Base-by-base conservation (phyloP, 2,888 invertebrate genomes). In the Spatulosminthurus flaviceps region DNA sequence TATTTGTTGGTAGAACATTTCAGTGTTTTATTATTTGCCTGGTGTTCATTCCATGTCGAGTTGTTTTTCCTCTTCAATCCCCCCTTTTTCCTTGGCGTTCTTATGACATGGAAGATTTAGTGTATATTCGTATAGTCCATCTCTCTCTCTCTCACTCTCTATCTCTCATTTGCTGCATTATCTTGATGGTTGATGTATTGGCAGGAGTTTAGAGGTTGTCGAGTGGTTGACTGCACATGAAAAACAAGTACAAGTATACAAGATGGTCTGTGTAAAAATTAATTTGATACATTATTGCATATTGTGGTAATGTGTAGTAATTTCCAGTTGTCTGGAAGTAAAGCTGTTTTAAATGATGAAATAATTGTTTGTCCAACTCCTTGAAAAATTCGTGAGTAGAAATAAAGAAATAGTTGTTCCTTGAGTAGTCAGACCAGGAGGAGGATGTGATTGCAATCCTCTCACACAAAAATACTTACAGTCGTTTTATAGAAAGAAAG, bases 21-120 rank as follows among this genome's bases (percentile, higher is more conserved):
- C 13, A 70, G n/a, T 28, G 41, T 64, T 64, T 64, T 64, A 64
- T 64, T 64, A 64, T 64, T 64, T 22, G 64, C 64, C 64, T 51
- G 51, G 51, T 51, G 64, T 26, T 70, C 70, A n/a, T 26, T 69
- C 69, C 34, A n/a, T 69, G 29, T 69, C 28, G 22, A 64, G 26
- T 64, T 11, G 4, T 64, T 22, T 64, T 64, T 21, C 24, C 64
- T 64, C 24, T 24, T 24, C 24, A 2, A 61, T 60, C 29, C 61
- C 75, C 77, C 70, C 41, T 43, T 80, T 77, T 60, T 72, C 42
- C 71, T 72, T 64, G 28, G 16, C 28, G n/a, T 24, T 64, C 22
- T 64, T 24, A 64, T 22, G 64, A 26, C 26, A 64, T 26, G 26
- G 26, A 64, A 64, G 64, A 21, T 24, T 64, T 64, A 24, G 64